Evolutionary conservation across 2,113 vertebrate genomes (phyloP).

Genomic region (Oreochromis spilurus): DNA sequence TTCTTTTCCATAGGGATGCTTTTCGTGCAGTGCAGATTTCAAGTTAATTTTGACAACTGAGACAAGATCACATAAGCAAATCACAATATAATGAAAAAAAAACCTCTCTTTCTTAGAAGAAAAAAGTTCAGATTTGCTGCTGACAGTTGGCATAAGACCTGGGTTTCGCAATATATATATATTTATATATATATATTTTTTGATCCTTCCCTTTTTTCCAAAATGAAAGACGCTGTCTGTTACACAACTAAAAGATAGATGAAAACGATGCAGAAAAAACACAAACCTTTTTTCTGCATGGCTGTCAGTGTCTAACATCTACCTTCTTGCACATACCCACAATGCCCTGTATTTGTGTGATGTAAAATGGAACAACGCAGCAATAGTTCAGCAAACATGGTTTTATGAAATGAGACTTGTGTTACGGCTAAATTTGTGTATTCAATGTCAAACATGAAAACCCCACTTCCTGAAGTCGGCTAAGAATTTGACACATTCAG

Average conservation of each 20-base stretch:
- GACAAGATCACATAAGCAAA: neutral
- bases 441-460: constrained; percentile 24
- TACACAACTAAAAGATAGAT: neutral
- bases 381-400: neutral
- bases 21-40: neutral
- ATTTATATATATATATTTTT: neutral
- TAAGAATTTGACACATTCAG: constrained; percentile 33
- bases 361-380: neutral
- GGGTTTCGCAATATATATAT: neutral
- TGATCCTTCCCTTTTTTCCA: neutral
- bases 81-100: neutral
- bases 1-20: neutral
- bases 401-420: neutral
- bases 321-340: neutral
- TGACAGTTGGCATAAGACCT: constrained; percentile 13
- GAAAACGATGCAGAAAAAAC: neutral
- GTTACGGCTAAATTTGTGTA: neutral
- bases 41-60: constrained; percentile 5
- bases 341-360: neutral
- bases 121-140: neutral
- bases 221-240: neutral
- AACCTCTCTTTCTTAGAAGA: neutral
- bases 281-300: neutral
- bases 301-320: neutral
- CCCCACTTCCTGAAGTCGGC: constrained; percentile 35